These are phyloP conservation scores for Eretmocerus hayati DNA, from an alignment of 2,888 invertebrate species.

Conservation along the genomic window DNA sequence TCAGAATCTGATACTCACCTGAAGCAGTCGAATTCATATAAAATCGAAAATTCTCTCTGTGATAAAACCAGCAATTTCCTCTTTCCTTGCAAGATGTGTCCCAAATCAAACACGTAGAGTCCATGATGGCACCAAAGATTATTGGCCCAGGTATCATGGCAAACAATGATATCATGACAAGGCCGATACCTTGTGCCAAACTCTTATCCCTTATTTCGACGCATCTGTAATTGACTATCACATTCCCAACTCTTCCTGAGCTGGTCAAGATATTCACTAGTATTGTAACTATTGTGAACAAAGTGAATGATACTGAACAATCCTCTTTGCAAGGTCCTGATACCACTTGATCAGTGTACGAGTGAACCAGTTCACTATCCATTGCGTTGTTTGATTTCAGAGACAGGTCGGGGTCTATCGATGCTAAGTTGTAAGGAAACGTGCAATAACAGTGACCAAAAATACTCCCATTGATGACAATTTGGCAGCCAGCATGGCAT, in stretches of 20 bases:
- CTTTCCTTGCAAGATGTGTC: conserved; percentile 55
- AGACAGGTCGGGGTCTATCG: conserved; percentile 3
- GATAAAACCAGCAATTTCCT: conserved; percentile 64
- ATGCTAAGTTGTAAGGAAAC: not conserved
- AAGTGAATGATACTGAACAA: conserved; percentile 42
- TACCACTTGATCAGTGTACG: conserved; percentile 27
- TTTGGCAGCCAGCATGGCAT: conserved; percentile 65
- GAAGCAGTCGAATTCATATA: conserved; percentile 53
- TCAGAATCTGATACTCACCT: conserved; percentile 45
- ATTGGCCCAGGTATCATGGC: conserved; percentile 66
- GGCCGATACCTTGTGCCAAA: conserved; percentile 57
- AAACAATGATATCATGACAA: conserved; percentile 57
- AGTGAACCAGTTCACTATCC: not conserved
- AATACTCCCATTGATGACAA: conserved; percentile 35
- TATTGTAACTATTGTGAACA: conserved; percentile 49
- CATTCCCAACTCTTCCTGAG: conserved; percentile 62
- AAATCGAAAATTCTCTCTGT: conserved; percentile 54
- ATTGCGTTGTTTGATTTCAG: not conserved
- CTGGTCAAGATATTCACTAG: conserved; percentile 56
- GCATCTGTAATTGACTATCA: conserved; percentile 59
- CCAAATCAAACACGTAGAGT: conserved; percentile 63
- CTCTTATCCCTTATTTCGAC: conserved; percentile 58
- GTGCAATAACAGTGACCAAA: conserved; percentile 39
- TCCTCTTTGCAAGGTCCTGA: conserved; percentile 42
- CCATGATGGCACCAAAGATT: conserved; percentile 59